phyloP scores from a whole-genome alignment of 2,113 vertebrate species.

The Bubo scandiacus region DNA sequence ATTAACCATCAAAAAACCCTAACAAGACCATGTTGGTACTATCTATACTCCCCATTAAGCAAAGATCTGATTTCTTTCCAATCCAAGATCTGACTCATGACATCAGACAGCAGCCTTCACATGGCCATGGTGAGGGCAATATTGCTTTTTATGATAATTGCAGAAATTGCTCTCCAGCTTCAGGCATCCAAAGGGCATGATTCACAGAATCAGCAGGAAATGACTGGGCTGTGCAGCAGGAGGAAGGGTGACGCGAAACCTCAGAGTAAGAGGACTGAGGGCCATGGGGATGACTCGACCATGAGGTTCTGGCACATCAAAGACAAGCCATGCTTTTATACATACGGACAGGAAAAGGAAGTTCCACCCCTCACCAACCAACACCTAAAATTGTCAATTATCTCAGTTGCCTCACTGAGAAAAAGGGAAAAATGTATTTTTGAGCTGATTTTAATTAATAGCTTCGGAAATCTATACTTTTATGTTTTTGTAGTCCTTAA shows the following conservation, averaged over 20 bases:
- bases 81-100: neutral
- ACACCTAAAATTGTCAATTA: neutral
- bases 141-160: neutral
- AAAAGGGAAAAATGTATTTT: neutral
- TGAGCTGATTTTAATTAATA: neutral
- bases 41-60: neutral
- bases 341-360: neutral
- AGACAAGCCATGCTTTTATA: neutral
- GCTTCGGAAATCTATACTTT: neutral
- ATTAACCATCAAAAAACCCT: neutral
- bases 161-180: neutral
- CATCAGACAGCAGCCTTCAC: neutral
- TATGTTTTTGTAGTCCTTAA: neutral
- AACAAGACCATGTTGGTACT: neutral
- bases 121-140: rapidly evolving
- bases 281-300: neutral
- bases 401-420: neutral
- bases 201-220: neutral
- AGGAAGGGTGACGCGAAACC: neutral
- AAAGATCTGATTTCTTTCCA: neutral
- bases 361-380: neutral
- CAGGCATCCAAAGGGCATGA: neutral
- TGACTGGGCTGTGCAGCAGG: neutral
- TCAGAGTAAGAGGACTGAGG: neutral
- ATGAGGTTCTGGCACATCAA: neutral